A percentile compares a stretch with the other conserved stretches of the same genome.
These are phyloP conservation scores for Sylvicola fuscatus DNA, from an alignment of 2,888 invertebrate species.

Conservation along the genomic window DNA sequence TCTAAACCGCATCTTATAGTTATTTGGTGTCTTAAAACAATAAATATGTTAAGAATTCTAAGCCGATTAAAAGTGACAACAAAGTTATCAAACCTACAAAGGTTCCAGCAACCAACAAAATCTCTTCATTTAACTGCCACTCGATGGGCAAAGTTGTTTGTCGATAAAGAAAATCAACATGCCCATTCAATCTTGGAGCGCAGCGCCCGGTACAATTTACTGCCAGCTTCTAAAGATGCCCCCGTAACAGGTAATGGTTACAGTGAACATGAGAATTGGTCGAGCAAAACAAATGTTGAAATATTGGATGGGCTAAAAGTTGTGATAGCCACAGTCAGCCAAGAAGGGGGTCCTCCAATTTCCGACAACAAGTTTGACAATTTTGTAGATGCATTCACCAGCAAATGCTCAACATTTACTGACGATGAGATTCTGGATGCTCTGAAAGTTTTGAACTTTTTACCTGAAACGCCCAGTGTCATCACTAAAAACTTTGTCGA, in stretches of 20 bases:
- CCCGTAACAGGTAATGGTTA: not conserved
- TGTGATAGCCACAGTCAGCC: too few species aligned
- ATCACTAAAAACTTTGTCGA: conserved; percentile 36
- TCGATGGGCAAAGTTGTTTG: not conserved
- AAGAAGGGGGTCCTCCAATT: conserved; percentile 6
- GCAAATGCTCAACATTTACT: conserved; percentile 30
- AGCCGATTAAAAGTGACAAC: too few species aligned
- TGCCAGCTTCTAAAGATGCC: not conserved
- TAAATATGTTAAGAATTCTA: too few species aligned
- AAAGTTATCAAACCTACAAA: too few species aligned
- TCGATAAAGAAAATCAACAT: not conserved
- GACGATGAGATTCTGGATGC: conserved; percentile 34
- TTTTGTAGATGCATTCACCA: conserved; percentile 20
- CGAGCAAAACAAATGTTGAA: not conserved
- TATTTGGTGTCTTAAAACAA: too few species aligned
- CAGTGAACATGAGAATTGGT: not conserved
- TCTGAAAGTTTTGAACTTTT: conserved; percentile 28
- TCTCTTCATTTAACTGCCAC: too few species aligned
- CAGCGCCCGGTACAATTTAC: not conserved
- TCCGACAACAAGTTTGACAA: conserved; percentile 14
- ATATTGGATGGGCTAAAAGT: not conserved
- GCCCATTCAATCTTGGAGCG: not conserved
- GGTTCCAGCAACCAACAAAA: too few species aligned
- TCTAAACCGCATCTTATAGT: too few species aligned
- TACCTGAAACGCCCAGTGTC: conserved; percentile 30